phyloP scores from a whole-genome alignment of 2,797 vertebrate genomes.

The Limosa lapponica region DNA sequence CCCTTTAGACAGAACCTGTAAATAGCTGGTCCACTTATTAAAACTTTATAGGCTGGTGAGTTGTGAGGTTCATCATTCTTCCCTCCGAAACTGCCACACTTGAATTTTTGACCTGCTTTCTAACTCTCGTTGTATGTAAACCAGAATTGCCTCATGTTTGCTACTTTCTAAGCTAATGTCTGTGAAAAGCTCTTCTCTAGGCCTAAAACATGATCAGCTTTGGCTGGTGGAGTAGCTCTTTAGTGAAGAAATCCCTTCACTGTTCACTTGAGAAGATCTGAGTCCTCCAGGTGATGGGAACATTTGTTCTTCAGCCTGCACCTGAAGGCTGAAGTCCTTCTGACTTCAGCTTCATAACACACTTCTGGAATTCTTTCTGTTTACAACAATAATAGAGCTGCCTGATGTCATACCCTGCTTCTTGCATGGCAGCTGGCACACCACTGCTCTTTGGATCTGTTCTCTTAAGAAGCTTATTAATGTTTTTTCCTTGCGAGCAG shows the following conservation, averaged over 20 bases:
- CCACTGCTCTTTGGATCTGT: background rate
- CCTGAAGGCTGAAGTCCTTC: accelerated
- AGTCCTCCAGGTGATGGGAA: background rate
- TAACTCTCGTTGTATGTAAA: background rate
- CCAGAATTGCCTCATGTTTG: background rate
- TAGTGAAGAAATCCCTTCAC: background rate
- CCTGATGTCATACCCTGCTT: background rate
- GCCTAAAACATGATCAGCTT: background rate
- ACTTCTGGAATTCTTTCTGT: background rate
- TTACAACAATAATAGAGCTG: background rate
- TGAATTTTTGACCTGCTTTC: background rate
- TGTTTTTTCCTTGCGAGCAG: background rate
- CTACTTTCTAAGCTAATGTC: background rate
- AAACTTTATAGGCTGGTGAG: background rate
- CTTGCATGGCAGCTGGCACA: background rate
- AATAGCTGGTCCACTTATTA: background rate
- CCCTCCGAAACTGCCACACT: background rate
- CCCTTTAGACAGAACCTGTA: background rate
- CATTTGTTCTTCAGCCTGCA: background rate
- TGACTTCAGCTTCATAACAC: background rate
- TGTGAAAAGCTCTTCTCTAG: background rate
- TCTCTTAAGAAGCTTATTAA: background rate
- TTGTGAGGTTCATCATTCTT: background rate
- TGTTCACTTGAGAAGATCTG: background rate
- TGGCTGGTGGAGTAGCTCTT: background rate